Conservation (phyloP, 92 coral and sea anemone species). For the Meandrina meandrites region DNA sequence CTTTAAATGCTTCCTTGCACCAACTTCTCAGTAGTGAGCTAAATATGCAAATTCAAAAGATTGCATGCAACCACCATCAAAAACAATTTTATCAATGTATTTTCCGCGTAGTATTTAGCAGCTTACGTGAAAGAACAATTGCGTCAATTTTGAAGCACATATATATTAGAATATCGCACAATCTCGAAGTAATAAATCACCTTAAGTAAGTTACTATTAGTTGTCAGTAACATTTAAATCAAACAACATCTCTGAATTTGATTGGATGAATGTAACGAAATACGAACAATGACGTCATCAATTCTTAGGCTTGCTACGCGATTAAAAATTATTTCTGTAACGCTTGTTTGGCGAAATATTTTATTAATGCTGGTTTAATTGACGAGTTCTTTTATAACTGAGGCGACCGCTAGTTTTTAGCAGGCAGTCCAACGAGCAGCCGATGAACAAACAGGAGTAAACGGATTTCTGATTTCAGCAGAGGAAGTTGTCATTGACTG, state of each 20-base stretch:
- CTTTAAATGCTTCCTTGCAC: neutral
- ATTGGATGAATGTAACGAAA: neutral
- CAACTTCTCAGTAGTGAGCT: neutral
- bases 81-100: neutral
- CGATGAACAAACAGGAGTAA: neutral
- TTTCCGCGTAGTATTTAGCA: neutral
- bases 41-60: neutral
- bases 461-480: neutral
- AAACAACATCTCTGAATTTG: neutral
- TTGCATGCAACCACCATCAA: neutral
- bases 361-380: neutral
- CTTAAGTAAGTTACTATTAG: neutral
- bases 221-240: neutral
- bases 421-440: neutral
- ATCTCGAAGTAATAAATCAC: neutral
- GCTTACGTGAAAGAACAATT: neutral
- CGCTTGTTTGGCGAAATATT: neutral
- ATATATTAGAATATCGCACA: neutral
- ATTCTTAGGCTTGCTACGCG: neutral
- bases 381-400: neutral
- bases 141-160: neutral
- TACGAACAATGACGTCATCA: neutral
- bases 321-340: neutral
- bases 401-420: neutral
- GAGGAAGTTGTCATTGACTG: neutral